phyloP scores from a whole-genome alignment of 1,140 invertebrate species.

The Hylaeus anthracinus region DNA sequence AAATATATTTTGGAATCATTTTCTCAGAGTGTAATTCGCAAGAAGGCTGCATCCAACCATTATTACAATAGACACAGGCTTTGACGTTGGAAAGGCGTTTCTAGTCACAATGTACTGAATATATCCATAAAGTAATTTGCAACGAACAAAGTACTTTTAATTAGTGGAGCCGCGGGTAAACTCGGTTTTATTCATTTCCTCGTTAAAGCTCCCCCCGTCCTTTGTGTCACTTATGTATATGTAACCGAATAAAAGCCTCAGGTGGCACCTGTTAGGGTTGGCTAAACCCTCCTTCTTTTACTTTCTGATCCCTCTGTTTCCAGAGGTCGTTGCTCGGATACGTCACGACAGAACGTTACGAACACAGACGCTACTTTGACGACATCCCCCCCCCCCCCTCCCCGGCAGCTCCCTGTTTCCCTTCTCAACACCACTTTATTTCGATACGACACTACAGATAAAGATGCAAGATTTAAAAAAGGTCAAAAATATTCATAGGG shows the following conservation, averaged over 20 bases:
- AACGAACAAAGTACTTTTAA: slow-evolving; percentile 13
- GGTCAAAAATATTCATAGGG: no score
- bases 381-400: not conserved
- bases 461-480: not conserved
- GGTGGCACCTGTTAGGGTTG: slow-evolving; percentile 25
- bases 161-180: slow-evolving; percentile 11
- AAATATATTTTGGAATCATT: no score
- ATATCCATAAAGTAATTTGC: not conserved
- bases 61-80: no score
- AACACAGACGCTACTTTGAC: slow-evolving; percentile 1
- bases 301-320: slow-evolving; percentile 42
- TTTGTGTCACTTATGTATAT: slow-evolving; percentile 30
- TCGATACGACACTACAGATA: not conserved
- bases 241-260: slow-evolving; percentile 31
- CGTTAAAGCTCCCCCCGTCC: slow-evolving; percentile 14
- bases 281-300: slow-evolving; percentile 10
- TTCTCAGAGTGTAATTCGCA: no score
- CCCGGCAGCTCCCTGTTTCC: not conserved
- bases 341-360: slow-evolving; percentile 8
- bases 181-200: slow-evolving; percentile 32
- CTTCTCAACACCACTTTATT: not conserved
- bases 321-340: slow-evolving; percentile 40
- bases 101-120: not conserved
- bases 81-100: not conserved
- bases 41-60: no score